These are phyloP conservation scores for Drosophila falleni DNA, from an alignment of 2,888 invertebrate species.

Conservation along the genomic window DNA sequence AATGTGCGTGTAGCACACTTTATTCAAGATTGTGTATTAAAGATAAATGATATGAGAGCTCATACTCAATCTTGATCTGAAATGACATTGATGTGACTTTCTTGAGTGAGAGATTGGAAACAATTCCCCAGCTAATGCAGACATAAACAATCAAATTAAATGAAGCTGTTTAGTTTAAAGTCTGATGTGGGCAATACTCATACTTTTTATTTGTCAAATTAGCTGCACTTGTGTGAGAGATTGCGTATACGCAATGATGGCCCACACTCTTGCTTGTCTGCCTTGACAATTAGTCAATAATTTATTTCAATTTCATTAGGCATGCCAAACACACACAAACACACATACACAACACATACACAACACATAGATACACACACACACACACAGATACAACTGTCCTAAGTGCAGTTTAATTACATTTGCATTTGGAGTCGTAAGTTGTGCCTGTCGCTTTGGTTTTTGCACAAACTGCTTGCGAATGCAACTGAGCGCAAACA, in stretches of 20 bases:
- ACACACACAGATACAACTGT: slow-evolving; percentile 15
- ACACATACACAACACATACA: background rate
- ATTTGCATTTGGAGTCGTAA: slow-evolving; percentile 61
- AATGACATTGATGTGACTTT: slow-evolving; percentile 60
- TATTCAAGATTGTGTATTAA: slow-evolving; percentile 22
- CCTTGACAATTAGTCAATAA: slow-evolving; percentile 84
- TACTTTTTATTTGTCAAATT: slow-evolving; percentile 57
- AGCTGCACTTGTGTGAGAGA: slow-evolving; percentile 59
- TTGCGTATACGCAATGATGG: slow-evolving; percentile 51
- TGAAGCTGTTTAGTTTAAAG: slow-evolving; percentile 32
- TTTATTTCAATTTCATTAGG: slow-evolving; percentile 83
- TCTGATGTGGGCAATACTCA: slow-evolving; percentile 3
- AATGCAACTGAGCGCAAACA: slow-evolving; percentile 58
- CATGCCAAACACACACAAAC: slow-evolving; percentile 66
- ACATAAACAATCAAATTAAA: slow-evolving; percentile 72
- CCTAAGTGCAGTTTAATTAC: slow-evolving; percentile 76
- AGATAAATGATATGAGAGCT: slow-evolving; percentile 9
- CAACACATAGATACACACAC: slow-evolving; percentile 13
- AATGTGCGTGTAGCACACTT: slow-evolving; percentile 34
- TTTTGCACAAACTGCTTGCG: slow-evolving; percentile 64
- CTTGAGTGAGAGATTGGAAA: slow-evolving; percentile 46
- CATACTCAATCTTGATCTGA: slow-evolving; percentile 2
- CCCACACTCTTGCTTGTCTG: slow-evolving; percentile 46
- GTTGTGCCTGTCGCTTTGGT: slow-evolving; percentile 37
- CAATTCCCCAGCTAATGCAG: slow-evolving; percentile 59